Base-by-base conservation (phyloP, 2,888 invertebrate genomes). In the Xanthorhoe spadicearia region DNA sequence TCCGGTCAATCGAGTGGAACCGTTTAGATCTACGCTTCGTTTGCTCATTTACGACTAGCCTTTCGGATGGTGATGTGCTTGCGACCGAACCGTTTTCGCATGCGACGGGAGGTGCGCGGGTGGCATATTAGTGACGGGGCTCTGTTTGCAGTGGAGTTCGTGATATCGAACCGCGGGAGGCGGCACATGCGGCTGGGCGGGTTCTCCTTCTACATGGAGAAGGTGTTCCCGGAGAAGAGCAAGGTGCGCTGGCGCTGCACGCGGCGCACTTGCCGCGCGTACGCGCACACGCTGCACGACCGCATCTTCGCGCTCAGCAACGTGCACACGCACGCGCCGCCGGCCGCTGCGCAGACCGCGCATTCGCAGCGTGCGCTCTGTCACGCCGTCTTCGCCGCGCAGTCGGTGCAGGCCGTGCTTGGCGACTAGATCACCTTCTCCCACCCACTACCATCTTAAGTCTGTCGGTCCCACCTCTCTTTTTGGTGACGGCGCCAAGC, bases 231-330 rank as follows among this genome's bases (percentile, higher is more conserved):
- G 1, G 91, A 93, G 83, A 93, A 93, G 83, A 92, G 82, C 73
- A 93, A 93, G 81, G 93, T 93, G 81, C 89, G 93, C 59, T 93
- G 93, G 93, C 87, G 93, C 38, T 93, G 93, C 77, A 93, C 93
- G 70, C 83, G 93, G 70, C 88, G 93, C 56, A 93, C 93, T 13
- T 93, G 93, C 67, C 90, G 93, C 2, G 93, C 93, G 50, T 93
- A 93, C 74, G 93, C 93, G 61, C 93, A 93, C 74, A 93, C 93
- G 51, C 77, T 93, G 71, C 92, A 93, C 77, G 93, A 93, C 72
- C 87, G 87, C 61, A 92, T 93, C 72, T 93, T 93, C 77, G 93
- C 93, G 64, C 81, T 93, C 63, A 90, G 93, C 75, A 92, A 93
- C 77, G 86, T 90, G 66, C 93, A 93, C 77, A 91, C 93, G 63